A percentile compares a stretch with the other conserved stretches of the same genome.
These are phyloP conservation scores for Helicolenus hilgendorfi DNA, from an alignment of 2,797 vertebrate species.

Conservation along the genomic window DNA sequence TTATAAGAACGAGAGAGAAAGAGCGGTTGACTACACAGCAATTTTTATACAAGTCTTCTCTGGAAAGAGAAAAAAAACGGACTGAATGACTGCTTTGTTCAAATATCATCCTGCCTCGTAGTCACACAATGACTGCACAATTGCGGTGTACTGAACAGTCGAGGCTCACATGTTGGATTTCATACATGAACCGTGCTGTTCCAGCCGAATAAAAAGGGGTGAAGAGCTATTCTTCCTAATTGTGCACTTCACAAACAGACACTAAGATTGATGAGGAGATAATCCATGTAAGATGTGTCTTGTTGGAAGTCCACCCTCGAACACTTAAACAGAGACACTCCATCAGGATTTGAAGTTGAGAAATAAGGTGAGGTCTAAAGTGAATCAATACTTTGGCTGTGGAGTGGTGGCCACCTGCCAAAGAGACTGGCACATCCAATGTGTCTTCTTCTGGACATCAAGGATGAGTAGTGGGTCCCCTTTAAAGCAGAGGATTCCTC, in stretches of 20 bases:
- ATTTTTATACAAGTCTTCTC: constrained; percentile 40
- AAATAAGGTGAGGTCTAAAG: constrained; percentile 87
- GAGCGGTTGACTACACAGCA: constrained; percentile 37
- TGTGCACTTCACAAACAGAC: constrained; percentile 64
- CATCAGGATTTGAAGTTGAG: constrained; percentile 90
- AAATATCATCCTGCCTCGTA: constrained; percentile 52
- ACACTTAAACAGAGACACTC: constrained; percentile 86
- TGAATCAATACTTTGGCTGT: constrained; percentile 89
- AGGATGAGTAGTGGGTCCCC: constrained; percentile 76
- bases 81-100: constrained; percentile 73
- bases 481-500: constrained; percentile 57
- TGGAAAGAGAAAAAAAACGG: constrained; percentile 1
- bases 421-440: constrained; percentile 87
- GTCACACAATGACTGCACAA: constrained; percentile 59
- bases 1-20: constrained; percentile 45
- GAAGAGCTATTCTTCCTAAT: constrained; percentile 62
- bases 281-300: constrained; percentile 81
- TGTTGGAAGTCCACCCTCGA: constrained; percentile 76
- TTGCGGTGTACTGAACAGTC: constrained; percentile 32
- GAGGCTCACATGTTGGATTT: constrained; percentile 26
- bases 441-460: constrained; percentile 86
- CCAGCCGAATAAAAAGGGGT: constrained; percentile 27
- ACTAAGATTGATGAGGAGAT: constrained; percentile 81
- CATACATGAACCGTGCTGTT: constrained; percentile 9
- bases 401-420: constrained; percentile 88